A percentile compares a stretch with the other conserved stretches of the same genome.
These are phyloP conservation scores for Drosophila subquinaria DNA, from an alignment of 2,888 invertebrate species.

Conservation along the genomic window DNA sequence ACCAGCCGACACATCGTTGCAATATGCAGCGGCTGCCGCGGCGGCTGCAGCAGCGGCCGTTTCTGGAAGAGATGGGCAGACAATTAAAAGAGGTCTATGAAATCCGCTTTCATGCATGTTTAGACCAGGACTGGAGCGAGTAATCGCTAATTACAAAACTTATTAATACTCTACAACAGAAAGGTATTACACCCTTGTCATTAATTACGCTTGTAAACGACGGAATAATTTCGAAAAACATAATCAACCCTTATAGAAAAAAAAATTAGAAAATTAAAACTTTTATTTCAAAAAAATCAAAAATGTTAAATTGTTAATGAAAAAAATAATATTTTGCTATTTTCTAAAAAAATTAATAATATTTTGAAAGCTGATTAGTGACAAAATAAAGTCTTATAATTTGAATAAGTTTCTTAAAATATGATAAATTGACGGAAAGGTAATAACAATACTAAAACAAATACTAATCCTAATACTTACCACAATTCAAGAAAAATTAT, in stretches of 20 bases:
- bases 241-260: background rate
- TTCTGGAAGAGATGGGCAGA: conserved; percentile 58
- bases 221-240: background rate
- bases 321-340: too few species aligned
- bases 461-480: too few species aligned
- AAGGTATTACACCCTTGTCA: background rate
- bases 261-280: background rate
- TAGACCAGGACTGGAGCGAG: conserved; percentile 43
- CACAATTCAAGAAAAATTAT: too few species aligned
- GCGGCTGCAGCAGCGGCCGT: conserved; percentile 63
- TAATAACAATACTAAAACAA: too few species aligned
- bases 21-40: conserved; percentile 76
- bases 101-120: conserved; percentile 72
- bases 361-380: too few species aligned
- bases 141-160: conserved; percentile 44
- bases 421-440: too few species aligned
- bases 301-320: too few species aligned
- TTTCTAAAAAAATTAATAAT: too few species aligned
- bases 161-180: conserved; percentile 16
- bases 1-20: conserved; percentile 77
- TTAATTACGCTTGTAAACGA: background rate
- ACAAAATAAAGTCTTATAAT: too few species aligned
- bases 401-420: too few species aligned
- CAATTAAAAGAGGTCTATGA: conserved; percentile 44
- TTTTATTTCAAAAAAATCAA: background rate